These are phyloP conservation scores for Eupeodes luniger DNA, from an alignment of 2,888 invertebrate genomes.

Conservation along the genomic window DNA sequence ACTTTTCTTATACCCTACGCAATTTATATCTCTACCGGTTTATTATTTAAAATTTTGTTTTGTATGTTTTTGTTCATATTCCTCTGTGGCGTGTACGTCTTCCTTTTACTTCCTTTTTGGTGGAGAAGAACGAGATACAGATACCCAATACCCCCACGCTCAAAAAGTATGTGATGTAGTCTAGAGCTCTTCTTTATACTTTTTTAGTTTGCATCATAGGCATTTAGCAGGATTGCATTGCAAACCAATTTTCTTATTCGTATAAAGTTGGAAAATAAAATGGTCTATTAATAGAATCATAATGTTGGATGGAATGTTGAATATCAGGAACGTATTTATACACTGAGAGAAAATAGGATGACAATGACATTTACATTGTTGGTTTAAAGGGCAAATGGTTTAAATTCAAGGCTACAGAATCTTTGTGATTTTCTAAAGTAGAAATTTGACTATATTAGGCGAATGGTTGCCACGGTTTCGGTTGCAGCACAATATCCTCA, in stretches of 20 bases:
- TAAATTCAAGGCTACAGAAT: no score
- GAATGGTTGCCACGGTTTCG: no score
- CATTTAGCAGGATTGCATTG: constrained; percentile 40
- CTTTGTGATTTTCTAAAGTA: no score
- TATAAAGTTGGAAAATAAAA: constrained; percentile 33
- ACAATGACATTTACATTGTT: background rate
- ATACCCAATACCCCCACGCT: constrained; percentile 23
- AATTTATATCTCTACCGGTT: constrained; percentile 70
- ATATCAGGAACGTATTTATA: constrained; percentile 58
- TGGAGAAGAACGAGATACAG: constrained; percentile 15
- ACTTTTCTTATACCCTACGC: constrained; percentile 48
- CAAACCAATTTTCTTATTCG: constrained; percentile 61
- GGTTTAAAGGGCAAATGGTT: background rate
- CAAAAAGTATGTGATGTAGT: constrained; percentile 7
- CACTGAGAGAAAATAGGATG: constrained; percentile 39
- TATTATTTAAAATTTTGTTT: constrained; percentile 11
- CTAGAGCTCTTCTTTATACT: constrained; percentile 51
- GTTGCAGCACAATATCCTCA: no score
- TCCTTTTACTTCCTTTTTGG: constrained; percentile 23
- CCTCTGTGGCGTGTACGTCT: constrained; percentile 1
- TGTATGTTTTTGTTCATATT: background rate
- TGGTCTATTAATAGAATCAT: constrained; percentile 66
- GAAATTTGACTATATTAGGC: no score
- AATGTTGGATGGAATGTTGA: constrained; percentile 73
- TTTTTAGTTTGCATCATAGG: background rate